Evolutionary conservation across 2,113 vertebrate genomes (phyloP), one percentile per base, ranked within the genome.

Genomic region (Austrofundulus limnaeus): DNA sequence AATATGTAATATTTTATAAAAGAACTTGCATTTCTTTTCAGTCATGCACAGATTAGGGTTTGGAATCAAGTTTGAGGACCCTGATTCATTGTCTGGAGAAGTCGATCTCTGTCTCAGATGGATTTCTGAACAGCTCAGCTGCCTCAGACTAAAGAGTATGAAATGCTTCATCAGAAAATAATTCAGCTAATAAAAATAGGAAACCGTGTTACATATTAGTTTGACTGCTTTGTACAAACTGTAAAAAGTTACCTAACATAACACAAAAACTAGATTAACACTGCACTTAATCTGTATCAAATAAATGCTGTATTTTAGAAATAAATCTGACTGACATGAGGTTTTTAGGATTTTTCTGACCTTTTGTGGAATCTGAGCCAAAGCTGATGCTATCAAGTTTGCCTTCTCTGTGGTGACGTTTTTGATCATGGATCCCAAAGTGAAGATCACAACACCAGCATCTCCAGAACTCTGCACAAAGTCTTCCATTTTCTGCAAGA

Each of bases 301-400:
- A 46, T 19, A 19, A 53, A 53, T 19, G 11, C 28, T 34, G 11
- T 5, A 17, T 50, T 53, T 17, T 4, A 28, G 28, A n/a, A 1
- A 8, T 4, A n/a, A 34, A n/a, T 31, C 16, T 19, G 15, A n/a
- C 12, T 17, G 15, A 10, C 16, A n/a, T 17, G 8, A 14, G 34
- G 1, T 38, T 16, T 3, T 16, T 17, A 38, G 15, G 20, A 3
- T 3, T 17, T 17, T 12, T 8, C 24, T 28, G 25, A 95, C 96
- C 94, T 95, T 98, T 55, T 97, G 95, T 66, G 94, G 94, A 79
- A 96, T 71, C 78, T 94, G 93, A 66, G 92, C 93, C n/a, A 96
- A 90, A 9, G 91, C 95, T 5, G 85, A 89, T 2, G 95, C 95
- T 25, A 98, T 92, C 31, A 91, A 39, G 17, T 93, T 92, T n/a